phyloP scores from a whole-genome alignment of 2,888 invertebrate genomes.

The Coleophora flavipennella region DNA sequence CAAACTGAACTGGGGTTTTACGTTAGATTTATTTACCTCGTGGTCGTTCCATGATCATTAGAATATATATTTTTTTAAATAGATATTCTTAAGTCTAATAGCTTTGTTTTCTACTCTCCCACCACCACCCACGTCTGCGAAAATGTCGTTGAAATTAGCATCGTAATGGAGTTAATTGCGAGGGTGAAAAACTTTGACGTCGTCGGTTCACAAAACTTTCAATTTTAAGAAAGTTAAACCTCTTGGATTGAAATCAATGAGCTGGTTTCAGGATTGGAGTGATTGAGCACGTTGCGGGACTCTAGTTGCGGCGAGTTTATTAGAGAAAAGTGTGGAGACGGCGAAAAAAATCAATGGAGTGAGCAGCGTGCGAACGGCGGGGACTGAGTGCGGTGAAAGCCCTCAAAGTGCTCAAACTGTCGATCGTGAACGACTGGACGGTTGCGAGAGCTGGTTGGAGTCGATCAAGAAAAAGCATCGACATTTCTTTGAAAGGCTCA shows the following conservation, averaged over 20 bases:
- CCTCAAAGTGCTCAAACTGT: too few species aligned
- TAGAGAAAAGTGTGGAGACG: constrained; percentile 38
- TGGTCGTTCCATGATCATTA: too few species aligned
- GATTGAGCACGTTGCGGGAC: constrained; percentile 33
- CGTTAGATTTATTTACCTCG: too few species aligned
- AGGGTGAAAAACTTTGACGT: constrained; percentile 21
- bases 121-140: background rate
- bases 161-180: constrained; percentile 24
- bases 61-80: too few species aligned
- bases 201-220: constrained; percentile 33
- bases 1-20: too few species aligned
- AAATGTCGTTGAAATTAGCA: constrained; percentile 13
- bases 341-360: constrained; percentile 24
- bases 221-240: constrained; percentile 26
- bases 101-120: too few species aligned
- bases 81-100: too few species aligned
- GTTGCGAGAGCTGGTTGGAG: too few species aligned
- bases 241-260: constrained; percentile 35
- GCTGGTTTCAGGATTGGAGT: constrained; percentile 19
- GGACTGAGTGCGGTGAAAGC: background rate
- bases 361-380: constrained; percentile 2
- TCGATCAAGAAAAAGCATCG: too few species aligned
- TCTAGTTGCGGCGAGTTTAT: constrained; percentile 28
- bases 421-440: too few species aligned
- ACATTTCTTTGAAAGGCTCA: too few species aligned